Evolutionary conservation across 2,113 vertebrate species (phyloP), one percentile per base, ranked within the genome.

Genomic region (Rhinopomastus cyanomelas): DNA sequence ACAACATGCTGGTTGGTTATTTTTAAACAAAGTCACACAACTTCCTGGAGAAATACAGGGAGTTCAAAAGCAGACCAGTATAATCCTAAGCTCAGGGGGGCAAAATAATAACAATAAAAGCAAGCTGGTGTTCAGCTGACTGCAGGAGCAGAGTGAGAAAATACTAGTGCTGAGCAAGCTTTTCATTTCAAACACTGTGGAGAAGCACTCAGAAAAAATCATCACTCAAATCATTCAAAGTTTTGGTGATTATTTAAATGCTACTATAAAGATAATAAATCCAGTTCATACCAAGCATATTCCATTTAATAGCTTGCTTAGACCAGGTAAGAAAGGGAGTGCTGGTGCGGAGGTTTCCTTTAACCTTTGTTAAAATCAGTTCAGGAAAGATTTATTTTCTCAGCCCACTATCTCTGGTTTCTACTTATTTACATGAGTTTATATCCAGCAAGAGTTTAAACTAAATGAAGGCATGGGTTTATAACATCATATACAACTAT

Each of bases 351-450:
- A 65, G 42, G 57, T 88, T 93, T 84, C 75, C 75, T 73, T 88
- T 37, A 93, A 74, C 55, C 37, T 52, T 44, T 48, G 59, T 62
- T 68, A 88, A 86, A 88, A 81, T 75, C 62, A 64, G n/a, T 55
- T 68, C 44, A 91, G 77, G 76, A 79, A 48, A 78, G 59, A 76
- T 48, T 73, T 78, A 76, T 89, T 95, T 93, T 82, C 71, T 93
- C 80, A 62, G 66, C 21, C 42, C 12, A 55, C 66, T 85, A 49
- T 85, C 95, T 79, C 80, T 79, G 67, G 81, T 81, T 73, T 88
- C 42, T 80, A 46, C 92, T 93, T 90, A 92, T 90, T 95, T 92
- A 86, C n/a, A 67, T 4, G 13, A 91, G 56, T 56, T 88, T 87
- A 77, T 81, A 86, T 57, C 57, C 80, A 95, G 69, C 30, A 44